Percentiles rank a stretch among this genome's conserved stretches.
These are phyloP conservation scores for Panzeria rudis DNA, from an alignment of 2,888 invertebrate species.

Conservation along the genomic window DNA sequence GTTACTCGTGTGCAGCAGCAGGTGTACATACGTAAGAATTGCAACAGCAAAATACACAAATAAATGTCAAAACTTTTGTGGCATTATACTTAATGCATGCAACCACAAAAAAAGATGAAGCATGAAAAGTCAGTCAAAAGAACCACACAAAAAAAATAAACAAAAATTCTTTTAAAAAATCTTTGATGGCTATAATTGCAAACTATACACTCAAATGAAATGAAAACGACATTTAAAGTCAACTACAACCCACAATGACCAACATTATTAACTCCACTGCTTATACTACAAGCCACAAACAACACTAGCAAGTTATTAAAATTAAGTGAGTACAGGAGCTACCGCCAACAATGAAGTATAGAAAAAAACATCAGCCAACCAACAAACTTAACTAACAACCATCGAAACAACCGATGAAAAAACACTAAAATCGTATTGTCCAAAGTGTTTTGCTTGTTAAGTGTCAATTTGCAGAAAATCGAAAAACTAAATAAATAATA, in stretches of 20 bases:
- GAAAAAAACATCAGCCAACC: not conserved
- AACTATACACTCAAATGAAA: conserved; percentile 48
- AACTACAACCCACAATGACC: conserved; percentile 47
- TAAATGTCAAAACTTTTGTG: conserved; percentile 65
- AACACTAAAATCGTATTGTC: conserved; percentile 45
- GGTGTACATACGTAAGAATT: conserved; percentile 39
- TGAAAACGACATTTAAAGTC: conserved; percentile 55
- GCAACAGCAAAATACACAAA: conserved; percentile 54
- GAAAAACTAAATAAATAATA: conserved; percentile 69
- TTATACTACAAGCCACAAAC: conserved; percentile 24
- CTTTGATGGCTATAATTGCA: conserved; percentile 60
- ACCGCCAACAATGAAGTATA: conserved; percentile 20
- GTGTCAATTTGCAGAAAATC: conserved; percentile 67
- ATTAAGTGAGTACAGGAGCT: conserved; percentile 29
- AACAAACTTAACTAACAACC: conserved; percentile 1
- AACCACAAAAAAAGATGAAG: conserved; percentile 47
- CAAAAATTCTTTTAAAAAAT: conserved; percentile 17
- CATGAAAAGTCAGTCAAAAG: conserved; percentile 33
- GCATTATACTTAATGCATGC: conserved; percentile 19
- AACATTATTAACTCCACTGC: conserved; percentile 45
- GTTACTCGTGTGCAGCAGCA: conserved; percentile 34
- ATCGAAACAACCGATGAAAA: conserved; percentile 18
- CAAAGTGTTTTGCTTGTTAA: conserved; percentile 63
- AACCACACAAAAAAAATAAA: not conserved
- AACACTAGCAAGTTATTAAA: conserved; percentile 43